Conservation (phyloP, 2,888 invertebrate genomes). For the Rotaria magnacalcarata region DNA sequence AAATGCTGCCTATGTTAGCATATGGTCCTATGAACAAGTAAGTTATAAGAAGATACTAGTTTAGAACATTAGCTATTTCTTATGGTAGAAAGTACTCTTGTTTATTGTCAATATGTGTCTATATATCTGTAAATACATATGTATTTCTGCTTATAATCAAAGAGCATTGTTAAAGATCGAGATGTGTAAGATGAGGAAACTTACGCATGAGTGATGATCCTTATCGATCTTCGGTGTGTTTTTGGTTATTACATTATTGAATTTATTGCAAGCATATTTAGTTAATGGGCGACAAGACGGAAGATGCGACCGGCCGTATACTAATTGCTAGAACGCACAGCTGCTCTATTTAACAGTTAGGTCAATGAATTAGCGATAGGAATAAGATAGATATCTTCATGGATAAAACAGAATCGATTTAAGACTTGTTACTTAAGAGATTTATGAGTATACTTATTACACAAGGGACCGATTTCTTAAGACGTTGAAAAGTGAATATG, state of each 20-base stretch:
- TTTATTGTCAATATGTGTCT: neutral
- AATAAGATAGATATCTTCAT: neutral
- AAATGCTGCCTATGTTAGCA: neutral
- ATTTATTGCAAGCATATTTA: neutral
- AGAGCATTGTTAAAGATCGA: neutral
- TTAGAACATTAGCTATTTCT: neutral
- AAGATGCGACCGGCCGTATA: neutral
- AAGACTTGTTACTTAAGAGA: neutral
- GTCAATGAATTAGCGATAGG: neutral
- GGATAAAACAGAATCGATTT: neutral
- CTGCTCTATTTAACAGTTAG: neutral
- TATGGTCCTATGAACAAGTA: neutral
- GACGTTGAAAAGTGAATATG: neutral
- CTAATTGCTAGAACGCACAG: neutral
- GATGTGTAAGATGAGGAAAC: neutral
- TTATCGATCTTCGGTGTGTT: neutral
- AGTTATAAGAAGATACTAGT: neutral
- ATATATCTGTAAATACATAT: neutral
- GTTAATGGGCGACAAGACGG: slow-evolving; percentile 20
- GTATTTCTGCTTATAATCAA: neutral
- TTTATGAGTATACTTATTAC: neutral
- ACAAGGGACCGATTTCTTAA: neutral
- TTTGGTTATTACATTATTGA: slow-evolving; percentile 7
- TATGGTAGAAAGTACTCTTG: neutral
- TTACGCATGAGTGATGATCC: neutral